Evolutionary conservation across 2,888 invertebrate genomes (phyloP).

Genomic region (Drosophila pegasa): DNA sequence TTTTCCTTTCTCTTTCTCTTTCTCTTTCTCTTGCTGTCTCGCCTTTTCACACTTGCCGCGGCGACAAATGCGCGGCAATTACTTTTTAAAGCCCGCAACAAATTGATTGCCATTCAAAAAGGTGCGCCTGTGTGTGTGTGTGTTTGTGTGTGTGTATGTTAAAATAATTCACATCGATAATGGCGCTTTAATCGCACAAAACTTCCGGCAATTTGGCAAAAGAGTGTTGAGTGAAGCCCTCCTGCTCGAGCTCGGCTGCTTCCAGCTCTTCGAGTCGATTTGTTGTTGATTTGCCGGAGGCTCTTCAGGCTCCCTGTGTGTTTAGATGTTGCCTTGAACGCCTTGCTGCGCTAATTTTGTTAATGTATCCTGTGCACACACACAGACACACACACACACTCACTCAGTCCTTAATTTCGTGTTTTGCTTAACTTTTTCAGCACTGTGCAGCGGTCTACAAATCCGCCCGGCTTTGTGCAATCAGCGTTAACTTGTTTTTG

Average conservation of each 20-base stretch:
- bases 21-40: neutral
- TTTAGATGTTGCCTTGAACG: conserved; percentile 51
- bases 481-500: conserved; percentile 78
- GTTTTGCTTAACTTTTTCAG: conserved; percentile 64
- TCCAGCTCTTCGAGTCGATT: conserved; percentile 37
- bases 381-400: conserved; percentile 22
- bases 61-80: conserved; percentile 75
- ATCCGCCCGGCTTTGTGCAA: conserved; percentile 77
- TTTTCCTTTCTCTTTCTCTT: neutral
- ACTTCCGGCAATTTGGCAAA: conserved; percentile 76
- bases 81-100: conserved; percentile 70
- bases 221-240: conserved; percentile 65
- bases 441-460: conserved; percentile 70
- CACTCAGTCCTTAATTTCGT: conserved; percentile 61
- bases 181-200: conserved; percentile 75
- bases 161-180: conserved; percentile 80
- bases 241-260: neutral
- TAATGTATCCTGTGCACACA: conserved; percentile 72
- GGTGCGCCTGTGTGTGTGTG: conserved; percentile 2
- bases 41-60: conserved; percentile 21
- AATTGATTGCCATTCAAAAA: conserved; percentile 68
- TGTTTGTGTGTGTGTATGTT: conserved; percentile 34
- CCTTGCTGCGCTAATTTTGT: conserved; percentile 74
- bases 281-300: conserved; percentile 68
- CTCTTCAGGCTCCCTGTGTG: conserved; percentile 24